phyloP scores from a whole-genome alignment of 2,888 invertebrate genomes.

The Drosophila neotestacea region DNA sequence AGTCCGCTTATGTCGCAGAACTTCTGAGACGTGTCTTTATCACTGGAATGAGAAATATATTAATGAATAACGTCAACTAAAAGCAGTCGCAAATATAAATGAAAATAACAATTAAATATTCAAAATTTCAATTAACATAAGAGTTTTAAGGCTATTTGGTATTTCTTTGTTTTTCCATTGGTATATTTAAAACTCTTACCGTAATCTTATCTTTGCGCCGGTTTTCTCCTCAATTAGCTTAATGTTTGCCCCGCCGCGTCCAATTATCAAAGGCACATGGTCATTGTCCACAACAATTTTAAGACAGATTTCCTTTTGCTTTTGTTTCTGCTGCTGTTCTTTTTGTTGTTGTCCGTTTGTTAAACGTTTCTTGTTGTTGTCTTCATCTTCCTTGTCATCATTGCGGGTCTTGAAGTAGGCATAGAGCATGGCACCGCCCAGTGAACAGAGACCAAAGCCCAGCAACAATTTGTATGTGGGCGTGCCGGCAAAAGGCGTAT shows the following conservation, averaged over 20 bases:
- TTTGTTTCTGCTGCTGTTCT: conserved; percentile 43
- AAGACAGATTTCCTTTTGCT: conserved; percentile 85
- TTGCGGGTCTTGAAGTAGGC: conserved; percentile 89
- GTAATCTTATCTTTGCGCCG: conserved; percentile 87
- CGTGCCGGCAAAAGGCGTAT: conserved; percentile 70
- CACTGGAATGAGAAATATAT: conserved; percentile 72
- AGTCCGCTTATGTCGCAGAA: conserved; percentile 91
- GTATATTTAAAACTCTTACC: conserved; percentile 64
- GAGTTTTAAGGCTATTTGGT: not conserved
- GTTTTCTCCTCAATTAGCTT: conserved; percentile 91
- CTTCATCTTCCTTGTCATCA: conserved; percentile 84
- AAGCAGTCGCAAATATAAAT: too few species aligned
- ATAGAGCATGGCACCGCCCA: conserved; percentile 89
- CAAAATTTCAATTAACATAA: not conserved
- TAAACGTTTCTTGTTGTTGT: conserved; percentile 8
- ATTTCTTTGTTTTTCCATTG: not conserved
- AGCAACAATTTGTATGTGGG: conserved; percentile 87
- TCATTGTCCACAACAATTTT: conserved; percentile 88
- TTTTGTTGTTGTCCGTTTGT: conserved; percentile 44
- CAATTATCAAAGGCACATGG: conserved; percentile 89
- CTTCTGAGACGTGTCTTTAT: conserved; percentile 87
- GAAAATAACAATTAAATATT: too few species aligned
- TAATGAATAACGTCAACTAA: too few species aligned
- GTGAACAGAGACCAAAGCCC: conserved; percentile 89
- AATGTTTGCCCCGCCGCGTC: conserved; percentile 91